These are phyloP conservation scores for Paratrypauchen microcephalus DNA, from an alignment of 2,797 vertebrate genomes.

Conservation along the genomic window DNA sequence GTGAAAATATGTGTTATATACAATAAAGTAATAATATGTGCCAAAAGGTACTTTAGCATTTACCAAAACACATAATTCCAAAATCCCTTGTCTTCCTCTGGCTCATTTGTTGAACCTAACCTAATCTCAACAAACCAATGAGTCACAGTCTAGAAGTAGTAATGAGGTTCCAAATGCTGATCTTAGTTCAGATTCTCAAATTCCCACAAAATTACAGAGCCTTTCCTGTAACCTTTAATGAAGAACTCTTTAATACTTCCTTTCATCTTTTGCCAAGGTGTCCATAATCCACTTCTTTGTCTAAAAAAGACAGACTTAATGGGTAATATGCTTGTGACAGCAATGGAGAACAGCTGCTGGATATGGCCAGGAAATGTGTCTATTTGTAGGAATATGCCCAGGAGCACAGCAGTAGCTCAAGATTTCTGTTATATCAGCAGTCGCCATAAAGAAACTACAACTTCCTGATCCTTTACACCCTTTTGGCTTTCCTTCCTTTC, in stretches of 20 bases:
- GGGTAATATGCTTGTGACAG: conserved; percentile 10
- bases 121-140: conserved; percentile 9
- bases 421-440: conserved; percentile 30
- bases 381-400: conserved; percentile 3
- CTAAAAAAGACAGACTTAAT: conserved; percentile 2
- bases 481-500: conserved; percentile 58
- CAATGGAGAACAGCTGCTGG: conserved; percentile 4
- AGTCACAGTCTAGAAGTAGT: conserved; percentile 3
- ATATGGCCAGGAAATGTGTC: not conserved
- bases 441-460: conserved; percentile 41
- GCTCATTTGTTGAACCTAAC: conserved; percentile 4
- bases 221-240: conserved; percentile 15
- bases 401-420: conserved; percentile 6
- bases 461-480: conserved; percentile 54
- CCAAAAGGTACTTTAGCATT: not conserved
- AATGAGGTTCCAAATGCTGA: conserved; percentile 1
- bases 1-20: too few relatives aligned
- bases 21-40: too few relatives aligned
- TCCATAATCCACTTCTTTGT: conserved; percentile 33
- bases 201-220: conserved; percentile 14
- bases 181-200: not conserved
- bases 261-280: conserved; percentile 21
- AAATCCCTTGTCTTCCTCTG: not conserved
- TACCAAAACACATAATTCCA: not conserved
- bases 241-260: conserved; percentile 27